Evolutionary conservation across 1,140 invertebrate species (phyloP).

Genomic region (Plodia interpunctella): DNA sequence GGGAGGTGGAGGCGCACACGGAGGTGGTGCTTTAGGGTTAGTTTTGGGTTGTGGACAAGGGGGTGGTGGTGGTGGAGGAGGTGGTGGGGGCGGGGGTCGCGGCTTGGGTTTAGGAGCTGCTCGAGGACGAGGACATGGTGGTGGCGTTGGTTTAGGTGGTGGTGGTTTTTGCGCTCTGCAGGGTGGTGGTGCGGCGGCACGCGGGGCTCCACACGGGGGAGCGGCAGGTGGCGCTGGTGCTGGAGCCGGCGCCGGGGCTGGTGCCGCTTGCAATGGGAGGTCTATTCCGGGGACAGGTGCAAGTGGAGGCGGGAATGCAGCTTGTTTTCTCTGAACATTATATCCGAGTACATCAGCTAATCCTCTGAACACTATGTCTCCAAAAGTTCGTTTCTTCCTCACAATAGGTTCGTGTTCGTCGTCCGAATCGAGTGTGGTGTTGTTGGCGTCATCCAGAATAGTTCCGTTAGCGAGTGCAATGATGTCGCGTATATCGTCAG

Average conservation of each 20-base stretch:
- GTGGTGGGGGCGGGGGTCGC: slow-evolving; percentile 36
- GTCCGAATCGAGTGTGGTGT: slow-evolving; percentile 26
- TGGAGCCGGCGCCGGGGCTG: slow-evolving; percentile 31
- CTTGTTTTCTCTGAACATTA: slow-evolving; percentile 60
- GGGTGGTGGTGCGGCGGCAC: slow-evolving; percentile 33
- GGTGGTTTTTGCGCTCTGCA: slow-evolving; percentile 27
- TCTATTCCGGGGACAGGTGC: slow-evolving; percentile 64
- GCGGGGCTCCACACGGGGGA: slow-evolving; percentile 31
- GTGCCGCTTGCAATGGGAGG: slow-evolving; percentile 37
- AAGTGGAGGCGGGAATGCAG: slow-evolving; percentile 59
- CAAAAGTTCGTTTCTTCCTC: slow-evolving; percentile 69
- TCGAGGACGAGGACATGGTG: slow-evolving; percentile 48
- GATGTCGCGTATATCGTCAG: slow-evolving; percentile 19
- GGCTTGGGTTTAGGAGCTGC: slow-evolving; percentile 44
- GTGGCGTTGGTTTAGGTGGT: slow-evolving; percentile 34
- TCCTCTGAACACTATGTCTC: slow-evolving; percentile 71
- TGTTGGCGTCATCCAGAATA: slow-evolving; percentile 22
- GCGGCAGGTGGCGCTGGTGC: slow-evolving; percentile 31
- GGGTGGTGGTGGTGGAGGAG: slow-evolving; percentile 47
- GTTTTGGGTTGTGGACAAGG: slow-evolving; percentile 45
- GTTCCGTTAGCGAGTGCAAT: slow-evolving; percentile 31
- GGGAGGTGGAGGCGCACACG: slow-evolving; percentile 42
- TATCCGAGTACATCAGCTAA: slow-evolving; percentile 71
- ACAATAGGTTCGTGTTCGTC: slow-evolving; percentile 56
- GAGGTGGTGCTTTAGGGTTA: slow-evolving; percentile 46